phyloP scores from a whole-genome alignment of 2,113 vertebrate genomes.

The Dromas ardeola region DNA sequence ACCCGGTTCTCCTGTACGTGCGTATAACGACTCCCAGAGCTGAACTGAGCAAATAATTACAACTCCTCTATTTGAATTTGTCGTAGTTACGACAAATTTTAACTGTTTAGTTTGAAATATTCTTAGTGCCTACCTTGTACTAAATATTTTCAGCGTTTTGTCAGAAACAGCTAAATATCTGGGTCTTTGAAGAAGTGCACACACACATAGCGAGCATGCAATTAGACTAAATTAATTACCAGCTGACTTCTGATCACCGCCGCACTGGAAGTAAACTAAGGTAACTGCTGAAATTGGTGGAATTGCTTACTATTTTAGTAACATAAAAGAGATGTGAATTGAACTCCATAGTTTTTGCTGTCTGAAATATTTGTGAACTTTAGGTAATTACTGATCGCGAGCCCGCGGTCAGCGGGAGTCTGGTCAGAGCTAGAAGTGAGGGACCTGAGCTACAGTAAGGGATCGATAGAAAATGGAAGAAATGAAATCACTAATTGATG shows the following conservation, averaged over 20 bases:
- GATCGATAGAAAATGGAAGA: not conserved
- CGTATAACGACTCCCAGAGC: not conserved
- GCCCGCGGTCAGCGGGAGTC: rapidly evolving
- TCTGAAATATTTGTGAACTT: not conserved
- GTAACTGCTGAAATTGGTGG: not conserved
- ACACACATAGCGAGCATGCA: not conserved
- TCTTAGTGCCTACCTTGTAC: not conserved
- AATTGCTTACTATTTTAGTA: not conserved
- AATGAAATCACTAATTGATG: not conserved
- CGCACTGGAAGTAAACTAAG: not conserved
- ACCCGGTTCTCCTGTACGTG: not conserved
- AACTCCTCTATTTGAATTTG: not conserved
- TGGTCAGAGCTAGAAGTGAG: not conserved
- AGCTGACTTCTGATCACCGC: not conserved
- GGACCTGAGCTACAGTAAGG: not conserved
- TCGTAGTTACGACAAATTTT: not conserved
- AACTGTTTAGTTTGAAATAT: not conserved
- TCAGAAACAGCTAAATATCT: not conserved
- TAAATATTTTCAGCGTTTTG: not conserved
- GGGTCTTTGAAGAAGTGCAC: not conserved
- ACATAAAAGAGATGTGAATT: not conserved
- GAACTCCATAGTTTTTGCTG: not conserved
- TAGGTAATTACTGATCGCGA: not conserved
- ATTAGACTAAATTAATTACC: not conserved
- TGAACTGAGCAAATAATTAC: not conserved